phyloP scores from a whole-genome alignment of 2,113 vertebrate genomes.

The Nerophis ophidion region DNA sequence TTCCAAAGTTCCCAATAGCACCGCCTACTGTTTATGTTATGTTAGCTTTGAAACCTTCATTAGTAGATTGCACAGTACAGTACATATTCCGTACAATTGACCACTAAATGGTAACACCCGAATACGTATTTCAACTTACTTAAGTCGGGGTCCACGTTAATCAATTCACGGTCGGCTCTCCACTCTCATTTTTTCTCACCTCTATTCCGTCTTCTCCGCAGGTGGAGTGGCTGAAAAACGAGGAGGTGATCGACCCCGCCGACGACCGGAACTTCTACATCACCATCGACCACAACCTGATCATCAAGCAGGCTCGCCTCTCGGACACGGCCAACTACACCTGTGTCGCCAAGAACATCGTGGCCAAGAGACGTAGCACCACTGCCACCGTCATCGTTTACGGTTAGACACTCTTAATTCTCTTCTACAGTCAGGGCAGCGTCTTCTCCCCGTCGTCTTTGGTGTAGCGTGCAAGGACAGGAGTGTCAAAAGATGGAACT shows the following conservation, averaged over 20 bases:
- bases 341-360: constrained; percentile 96
- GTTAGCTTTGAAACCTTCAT: too few species aligned
- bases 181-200: not conserved
- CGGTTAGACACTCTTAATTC: constrained; percentile 65
- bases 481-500: too few species aligned
- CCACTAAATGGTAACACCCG: too few species aligned
- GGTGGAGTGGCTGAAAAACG: constrained; percentile 98
- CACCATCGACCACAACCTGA: constrained; percentile 97
- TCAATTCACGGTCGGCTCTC: not conserved
- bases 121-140: too few species aligned
- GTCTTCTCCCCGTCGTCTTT: too few species aligned
- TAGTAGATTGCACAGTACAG: too few species aligned
- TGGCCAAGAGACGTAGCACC: constrained; percentile 92
- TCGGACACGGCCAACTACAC: constrained; percentile 97
- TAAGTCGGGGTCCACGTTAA: too few species aligned
- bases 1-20: too few species aligned
- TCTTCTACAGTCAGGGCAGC: too few species aligned
- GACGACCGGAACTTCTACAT: constrained; percentile 99
- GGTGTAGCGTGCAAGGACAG: too few species aligned
- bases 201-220: constrained; percentile 35
- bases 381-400: constrained; percentile 95
- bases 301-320: constrained; percentile 97
- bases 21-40: too few species aligned
- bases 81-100: too few species aligned
- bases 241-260: constrained; percentile 91